phyloP scores from a whole-genome alignment of 2,888 invertebrate genomes.

The Heliconius erato region DNA sequence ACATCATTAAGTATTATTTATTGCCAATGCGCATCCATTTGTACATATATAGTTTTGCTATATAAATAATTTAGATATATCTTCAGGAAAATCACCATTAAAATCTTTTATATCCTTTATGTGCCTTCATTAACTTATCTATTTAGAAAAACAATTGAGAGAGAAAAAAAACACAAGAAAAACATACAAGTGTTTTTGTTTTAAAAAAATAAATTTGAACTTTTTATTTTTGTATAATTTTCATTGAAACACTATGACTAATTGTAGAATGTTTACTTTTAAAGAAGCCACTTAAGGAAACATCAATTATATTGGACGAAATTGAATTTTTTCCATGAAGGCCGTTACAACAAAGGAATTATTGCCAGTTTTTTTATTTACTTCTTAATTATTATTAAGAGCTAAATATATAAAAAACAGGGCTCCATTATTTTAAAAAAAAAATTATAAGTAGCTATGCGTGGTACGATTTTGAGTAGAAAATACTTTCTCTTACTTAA shows the following conservation, averaged over 20 bases:
- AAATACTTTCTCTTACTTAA: constrained; percentile 3
- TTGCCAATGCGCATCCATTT: not conserved
- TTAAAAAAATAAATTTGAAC: not conserved
- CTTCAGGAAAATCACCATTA: constrained; percentile 13
- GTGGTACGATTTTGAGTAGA: not conserved
- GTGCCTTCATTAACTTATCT: not conserved
- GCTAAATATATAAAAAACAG: not conserved
- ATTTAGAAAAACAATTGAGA: not conserved
- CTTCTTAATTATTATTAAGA: not conserved
- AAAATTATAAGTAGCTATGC: too few species aligned
- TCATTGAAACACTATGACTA: not conserved
- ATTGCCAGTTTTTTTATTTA: constrained; percentile 41
- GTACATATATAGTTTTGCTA: not conserved
- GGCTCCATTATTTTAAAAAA: not conserved
- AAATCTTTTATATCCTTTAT: not conserved
- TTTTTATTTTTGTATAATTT: not conserved
- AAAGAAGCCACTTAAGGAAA: not conserved
- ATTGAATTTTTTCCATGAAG: constrained; percentile 34
- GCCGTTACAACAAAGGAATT: constrained; percentile 43
- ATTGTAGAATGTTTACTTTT: not conserved
- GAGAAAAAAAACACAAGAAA: too few species aligned
- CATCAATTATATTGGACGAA: constrained; percentile 11
- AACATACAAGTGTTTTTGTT: too few species aligned
- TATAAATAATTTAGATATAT: not conserved
- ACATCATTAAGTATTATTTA: not conserved